A percentile compares a stretch with the other conserved stretches of the same genome.
These are phyloP conservation scores for Dioctria linearis DNA, from an alignment of 2,888 invertebrate species.

Conservation along the genomic window DNA sequence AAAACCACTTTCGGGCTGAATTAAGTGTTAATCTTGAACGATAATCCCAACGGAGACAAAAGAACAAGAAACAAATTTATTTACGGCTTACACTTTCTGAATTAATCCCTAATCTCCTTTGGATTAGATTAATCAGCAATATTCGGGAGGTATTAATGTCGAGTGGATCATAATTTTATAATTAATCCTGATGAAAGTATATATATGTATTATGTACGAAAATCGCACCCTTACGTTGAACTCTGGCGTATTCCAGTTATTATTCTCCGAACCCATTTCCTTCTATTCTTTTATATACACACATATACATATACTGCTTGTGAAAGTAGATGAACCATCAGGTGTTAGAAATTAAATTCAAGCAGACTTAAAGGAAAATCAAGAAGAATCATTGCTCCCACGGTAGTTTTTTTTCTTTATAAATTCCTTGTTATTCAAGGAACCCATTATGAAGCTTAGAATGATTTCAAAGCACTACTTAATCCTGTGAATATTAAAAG, in stretches of 20 bases:
- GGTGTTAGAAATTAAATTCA: conserved; percentile 34
- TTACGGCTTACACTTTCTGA: not conserved
- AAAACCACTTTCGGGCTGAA: not conserved
- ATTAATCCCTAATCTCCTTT: not conserved
- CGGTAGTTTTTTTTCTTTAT: not conserved
- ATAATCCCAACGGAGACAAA: conserved; percentile 16
- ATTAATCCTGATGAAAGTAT: conserved; percentile 13
- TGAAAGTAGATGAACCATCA: not conserved
- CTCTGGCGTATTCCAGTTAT: not conserved
- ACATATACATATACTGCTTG: not conserved
- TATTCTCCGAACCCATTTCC: not conserved
- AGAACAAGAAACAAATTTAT: conserved; percentile 32
- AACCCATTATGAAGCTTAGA: not conserved
- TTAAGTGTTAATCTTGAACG: conserved; percentile 25
- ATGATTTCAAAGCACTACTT: conserved; percentile 22
- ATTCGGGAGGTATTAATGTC: conserved; percentile 27
- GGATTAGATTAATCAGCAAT: conserved; percentile 13
- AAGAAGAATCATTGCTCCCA: not conserved
- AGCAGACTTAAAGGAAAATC: not conserved
- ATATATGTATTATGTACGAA: too few species aligned
- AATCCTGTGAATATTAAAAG: conserved; percentile 54
- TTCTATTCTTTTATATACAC: not conserved
- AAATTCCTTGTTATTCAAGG: not conserved
- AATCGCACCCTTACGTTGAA: not conserved
- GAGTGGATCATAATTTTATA: conserved; percentile 29